Evolutionary conservation across 2,888 invertebrate genomes (phyloP).

Genomic region (Nematopogon swammerdamellus): DNA sequence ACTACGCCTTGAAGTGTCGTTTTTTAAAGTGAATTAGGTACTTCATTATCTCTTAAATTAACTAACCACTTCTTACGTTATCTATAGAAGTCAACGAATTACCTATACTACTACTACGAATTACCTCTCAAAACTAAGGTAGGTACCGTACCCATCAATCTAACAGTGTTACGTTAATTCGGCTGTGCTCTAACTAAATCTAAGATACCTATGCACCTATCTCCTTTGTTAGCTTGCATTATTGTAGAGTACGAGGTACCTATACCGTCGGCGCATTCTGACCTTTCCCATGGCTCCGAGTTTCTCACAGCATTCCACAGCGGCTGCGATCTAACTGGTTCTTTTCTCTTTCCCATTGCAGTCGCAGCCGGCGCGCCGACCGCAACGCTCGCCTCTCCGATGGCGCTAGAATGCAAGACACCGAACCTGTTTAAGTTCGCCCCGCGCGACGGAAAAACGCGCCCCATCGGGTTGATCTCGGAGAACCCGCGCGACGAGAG

Average conservation of each 20-base stretch:
- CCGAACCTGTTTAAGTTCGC: constrained; percentile 5
- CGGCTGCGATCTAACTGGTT: constrained; percentile 1
- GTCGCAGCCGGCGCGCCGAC: background rate
- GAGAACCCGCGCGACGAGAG: background rate
- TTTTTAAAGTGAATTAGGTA: too few species aligned
- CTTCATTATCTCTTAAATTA: too few species aligned
- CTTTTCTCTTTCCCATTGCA: constrained; percentile 2
- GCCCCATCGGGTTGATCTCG: constrained; percentile 14
- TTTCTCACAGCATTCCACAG: constrained; percentile 3
- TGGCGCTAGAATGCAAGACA: constrained; percentile 6
- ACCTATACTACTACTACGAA: too few species aligned
- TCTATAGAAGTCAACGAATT: too few species aligned
- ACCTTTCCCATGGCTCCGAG: constrained; percentile 1
- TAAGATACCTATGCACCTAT: too few species aligned
- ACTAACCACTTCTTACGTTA: too few species aligned
- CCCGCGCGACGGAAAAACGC: constrained; percentile 11
- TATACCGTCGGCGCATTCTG: background rate
- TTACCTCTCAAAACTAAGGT: too few species aligned
- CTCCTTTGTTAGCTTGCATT: background rate
- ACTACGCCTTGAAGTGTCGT: too few species aligned
- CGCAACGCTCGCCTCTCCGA: constrained; percentile 4
- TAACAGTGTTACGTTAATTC: too few species aligned
- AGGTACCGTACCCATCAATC: too few species aligned
- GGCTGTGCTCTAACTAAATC: too few species aligned
- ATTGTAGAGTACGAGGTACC: background rate